Evolutionary conservation across 2,888 invertebrate species (phyloP).

Genomic region (Steromphala cineraria): DNA sequence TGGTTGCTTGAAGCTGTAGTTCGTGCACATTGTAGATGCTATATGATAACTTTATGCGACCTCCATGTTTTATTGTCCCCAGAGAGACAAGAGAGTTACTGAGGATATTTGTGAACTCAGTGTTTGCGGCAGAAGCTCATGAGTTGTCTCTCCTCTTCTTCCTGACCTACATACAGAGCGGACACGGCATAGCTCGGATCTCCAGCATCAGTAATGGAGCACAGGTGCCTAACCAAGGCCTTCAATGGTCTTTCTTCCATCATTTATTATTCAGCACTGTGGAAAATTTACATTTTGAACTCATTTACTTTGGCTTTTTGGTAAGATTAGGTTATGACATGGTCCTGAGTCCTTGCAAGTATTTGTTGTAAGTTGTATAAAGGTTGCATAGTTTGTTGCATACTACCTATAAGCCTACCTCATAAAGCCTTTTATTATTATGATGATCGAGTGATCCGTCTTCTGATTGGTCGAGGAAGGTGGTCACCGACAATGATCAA

Average conservation of each 20-base stretch:
- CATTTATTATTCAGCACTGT: background rate
- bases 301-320: background rate
- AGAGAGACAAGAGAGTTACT: conserved; percentile 57
- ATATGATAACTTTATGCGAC: no score
- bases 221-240: conserved; percentile 41
- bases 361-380: no score
- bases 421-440: no score
- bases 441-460: no score
- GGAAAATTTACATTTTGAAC: no score
- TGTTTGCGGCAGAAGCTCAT: conserved; percentile 62
- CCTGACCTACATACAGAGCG: conserved; percentile 60
- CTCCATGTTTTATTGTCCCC: conserved; percentile 22
- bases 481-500: no score
- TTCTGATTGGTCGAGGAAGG: no score
- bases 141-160: conserved; percentile 71
- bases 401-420: no score
- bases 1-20: no score
- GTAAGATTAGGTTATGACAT: background rate
- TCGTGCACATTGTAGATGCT: no score
- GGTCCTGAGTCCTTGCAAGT: no score
- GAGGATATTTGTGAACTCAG: conserved; percentile 49
- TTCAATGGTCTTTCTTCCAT: background rate
- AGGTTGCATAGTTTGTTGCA: no score
- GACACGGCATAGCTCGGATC: conserved; percentile 46
- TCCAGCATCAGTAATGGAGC: conserved; percentile 58